Conservation (phyloP, 2,113 vertebrate species). For the Cyprinodon variegatus region DNA sequence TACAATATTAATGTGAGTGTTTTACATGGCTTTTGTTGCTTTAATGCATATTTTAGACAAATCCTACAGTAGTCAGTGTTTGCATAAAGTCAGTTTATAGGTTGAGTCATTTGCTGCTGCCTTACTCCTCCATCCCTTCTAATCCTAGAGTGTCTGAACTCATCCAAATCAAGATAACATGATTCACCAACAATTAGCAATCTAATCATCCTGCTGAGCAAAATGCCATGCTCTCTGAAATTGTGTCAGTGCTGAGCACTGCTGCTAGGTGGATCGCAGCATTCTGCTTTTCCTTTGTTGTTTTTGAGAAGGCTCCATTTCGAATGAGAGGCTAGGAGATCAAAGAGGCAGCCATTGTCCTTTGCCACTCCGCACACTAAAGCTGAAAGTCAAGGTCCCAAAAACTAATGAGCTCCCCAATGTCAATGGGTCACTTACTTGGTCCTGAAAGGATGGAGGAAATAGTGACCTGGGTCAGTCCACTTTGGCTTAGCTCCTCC, state of each 20-base stretch:
- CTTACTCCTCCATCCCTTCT: conserved; percentile 8
- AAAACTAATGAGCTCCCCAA: conserved; percentile 63
- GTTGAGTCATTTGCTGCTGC: neutral
- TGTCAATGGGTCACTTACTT: conserved; percentile 45
- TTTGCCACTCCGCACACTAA: neutral
- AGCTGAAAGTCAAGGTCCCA: conserved; percentile 47
- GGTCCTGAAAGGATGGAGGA: conserved; percentile 36
- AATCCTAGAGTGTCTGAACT: conserved; percentile 7
- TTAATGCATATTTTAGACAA: neutral
- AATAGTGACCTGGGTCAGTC: conserved; percentile 43
- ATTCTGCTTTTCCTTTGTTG: conserved; percentile 28
- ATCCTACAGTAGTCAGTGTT: neutral
- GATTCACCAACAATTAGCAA: conserved; percentile 60
- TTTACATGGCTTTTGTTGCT: neutral
- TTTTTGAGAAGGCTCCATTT: conserved; percentile 41
- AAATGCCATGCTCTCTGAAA: conserved; percentile 42
- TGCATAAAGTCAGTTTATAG: conserved; percentile 1
- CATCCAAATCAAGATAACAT: conserved; percentile 13
- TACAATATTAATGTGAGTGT: neutral
- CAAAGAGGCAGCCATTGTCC: conserved; percentile 42
- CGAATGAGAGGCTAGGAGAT: conserved; percentile 46
- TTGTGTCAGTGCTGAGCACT: conserved; percentile 30
- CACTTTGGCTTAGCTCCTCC: neutral
- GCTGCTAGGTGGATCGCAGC: neutral
- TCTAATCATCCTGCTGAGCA: conserved; percentile 51